Conservation (phyloP, 2,113 vertebrate genomes). For the Siphamia tubifer region DNA sequence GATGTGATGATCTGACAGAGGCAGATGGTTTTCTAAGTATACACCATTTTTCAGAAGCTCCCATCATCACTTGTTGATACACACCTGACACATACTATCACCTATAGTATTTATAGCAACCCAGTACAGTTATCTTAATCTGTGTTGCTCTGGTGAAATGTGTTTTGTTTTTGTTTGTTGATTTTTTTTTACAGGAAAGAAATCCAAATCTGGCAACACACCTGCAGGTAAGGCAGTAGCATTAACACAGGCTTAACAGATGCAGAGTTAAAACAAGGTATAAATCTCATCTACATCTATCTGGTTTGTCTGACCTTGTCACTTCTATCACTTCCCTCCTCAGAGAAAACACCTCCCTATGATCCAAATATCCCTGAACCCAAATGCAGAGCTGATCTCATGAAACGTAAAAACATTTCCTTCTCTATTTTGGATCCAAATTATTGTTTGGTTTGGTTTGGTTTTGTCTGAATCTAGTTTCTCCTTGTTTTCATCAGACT, state of each 20-base stretch:
- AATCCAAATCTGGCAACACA: conserved; percentile 27
- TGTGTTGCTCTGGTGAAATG: background rate
- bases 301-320: background rate
- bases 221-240: conserved; percentile 26
- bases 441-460: too few relatives aligned
- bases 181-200: conserved; percentile 34
- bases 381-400: conserved; percentile 64
- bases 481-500: conserved; percentile 43
- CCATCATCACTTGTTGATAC: conserved; percentile 11
- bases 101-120: background rate
- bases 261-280: background rate
- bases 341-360: conserved; percentile 59
- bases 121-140: background rate
- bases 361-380: conserved; percentile 71
- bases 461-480: background rate
- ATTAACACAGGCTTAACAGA: background rate
- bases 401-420: conserved; percentile 60
- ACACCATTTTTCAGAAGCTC: conserved; percentile 12
- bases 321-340: background rate
- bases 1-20: conserved; percentile 44
- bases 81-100: background rate
- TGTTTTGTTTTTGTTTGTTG: too few relatives aligned
- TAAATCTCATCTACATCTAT: background rate
- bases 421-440: background rate
- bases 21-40: conserved; percentile 64